These are phyloP conservation scores for Otus sunia DNA, from an alignment of 2,113 vertebrate species.

Conservation along the genomic window DNA sequence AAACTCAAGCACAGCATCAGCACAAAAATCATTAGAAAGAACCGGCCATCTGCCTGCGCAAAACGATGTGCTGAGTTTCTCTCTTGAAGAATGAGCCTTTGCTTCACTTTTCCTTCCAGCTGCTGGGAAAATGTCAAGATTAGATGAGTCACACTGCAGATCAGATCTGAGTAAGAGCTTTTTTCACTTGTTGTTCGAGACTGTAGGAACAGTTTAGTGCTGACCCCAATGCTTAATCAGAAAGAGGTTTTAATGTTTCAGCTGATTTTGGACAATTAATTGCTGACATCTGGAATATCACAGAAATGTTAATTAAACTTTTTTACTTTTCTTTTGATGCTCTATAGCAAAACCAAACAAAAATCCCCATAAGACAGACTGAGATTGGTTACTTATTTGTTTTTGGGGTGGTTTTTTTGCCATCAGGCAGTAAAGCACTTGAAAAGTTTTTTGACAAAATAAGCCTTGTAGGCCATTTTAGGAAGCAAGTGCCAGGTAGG, in stretches of 20 bases:
- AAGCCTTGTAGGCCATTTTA: not conserved
- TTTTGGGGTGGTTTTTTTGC: not conserved
- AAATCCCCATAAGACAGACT: not conserved
- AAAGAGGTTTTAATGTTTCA: not conserved
- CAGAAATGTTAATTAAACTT: not conserved
- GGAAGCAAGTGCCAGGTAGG: not conserved
- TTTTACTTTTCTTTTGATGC: not conserved
- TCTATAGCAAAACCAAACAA: not conserved
- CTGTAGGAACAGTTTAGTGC: not conserved
- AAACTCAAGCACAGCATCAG: not conserved
- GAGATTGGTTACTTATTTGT: not conserved
- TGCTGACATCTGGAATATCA: not conserved
- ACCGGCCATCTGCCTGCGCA: not conserved
- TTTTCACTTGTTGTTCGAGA: not conserved
- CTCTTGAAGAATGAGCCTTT: not conserved
- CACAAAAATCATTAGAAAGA: not conserved
- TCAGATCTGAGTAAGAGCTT: not conserved
- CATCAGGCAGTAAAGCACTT: not conserved
- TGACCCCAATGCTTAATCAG: not conserved
- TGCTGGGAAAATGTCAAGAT: constrained; percentile 22
- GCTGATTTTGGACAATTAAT: not conserved
- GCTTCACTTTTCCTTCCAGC: not conserved
- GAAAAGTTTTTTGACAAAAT: not conserved
- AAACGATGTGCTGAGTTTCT: not conserved
- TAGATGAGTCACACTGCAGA: constrained; percentile 3